Percentiles rank a stretch among this genome's conserved stretches.
phyloP scores from a whole-genome alignment of 2,113 vertebrate species.

The Paramisgurnus dabryanus region DNA sequence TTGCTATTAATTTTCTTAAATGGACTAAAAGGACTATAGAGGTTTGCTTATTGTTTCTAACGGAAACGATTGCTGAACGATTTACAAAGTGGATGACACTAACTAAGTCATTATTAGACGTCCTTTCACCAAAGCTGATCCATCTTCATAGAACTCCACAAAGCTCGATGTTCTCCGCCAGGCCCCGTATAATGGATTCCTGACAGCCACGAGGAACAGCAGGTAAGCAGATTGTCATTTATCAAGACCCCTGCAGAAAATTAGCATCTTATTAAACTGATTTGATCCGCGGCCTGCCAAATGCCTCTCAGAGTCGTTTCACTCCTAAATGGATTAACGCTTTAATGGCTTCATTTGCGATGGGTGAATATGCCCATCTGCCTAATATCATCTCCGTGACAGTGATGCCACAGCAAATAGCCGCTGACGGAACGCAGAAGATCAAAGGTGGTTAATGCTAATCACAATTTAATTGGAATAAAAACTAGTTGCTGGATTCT shows the following conservation, averaged over 20 bases:
- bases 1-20: too few relatives aligned
- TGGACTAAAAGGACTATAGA: too few relatives aligned
- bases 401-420: constrained; percentile 24
- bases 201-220: constrained; percentile 50
- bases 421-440: constrained; percentile 6
- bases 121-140: neutral
- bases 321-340: constrained; percentile 65
- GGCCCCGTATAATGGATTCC: constrained; percentile 59
- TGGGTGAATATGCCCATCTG: constrained; percentile 58
- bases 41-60: too few relatives aligned
- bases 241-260: constrained; percentile 64
- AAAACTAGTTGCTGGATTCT: constrained; percentile 8
- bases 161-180: constrained; percentile 37
- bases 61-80: neutral
- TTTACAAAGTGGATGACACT: neutral
- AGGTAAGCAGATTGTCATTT: constrained; percentile 68
- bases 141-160: neutral
- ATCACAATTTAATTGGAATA: constrained; percentile 38
- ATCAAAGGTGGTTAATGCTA: constrained; percentile 38
- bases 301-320: constrained; percentile 44
- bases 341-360: constrained; percentile 73
- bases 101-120: neutral
- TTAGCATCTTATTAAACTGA: constrained; percentile 73
- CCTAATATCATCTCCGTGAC: constrained; percentile 47
- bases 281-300: constrained; percentile 58